Percentiles rank a stretch among this genome's conserved stretches.
Conservation (phyloP, 53 echinoderm and acorn worm genomes). For the Stichopus horrens region DNA sequence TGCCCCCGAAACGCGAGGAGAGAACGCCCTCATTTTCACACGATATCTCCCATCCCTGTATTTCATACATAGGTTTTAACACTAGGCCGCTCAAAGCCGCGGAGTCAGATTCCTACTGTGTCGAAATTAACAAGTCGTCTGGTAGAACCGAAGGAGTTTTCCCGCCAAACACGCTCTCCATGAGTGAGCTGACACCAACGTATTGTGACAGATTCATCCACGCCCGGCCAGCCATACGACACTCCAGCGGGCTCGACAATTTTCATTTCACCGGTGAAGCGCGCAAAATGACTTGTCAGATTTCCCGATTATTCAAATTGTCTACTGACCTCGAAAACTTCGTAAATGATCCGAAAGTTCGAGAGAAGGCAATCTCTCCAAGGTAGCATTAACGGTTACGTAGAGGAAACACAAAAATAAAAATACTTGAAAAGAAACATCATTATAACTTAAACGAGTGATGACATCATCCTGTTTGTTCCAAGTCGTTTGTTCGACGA, state of each 20-base stretch:
- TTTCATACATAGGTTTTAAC: constrained; percentile 47
- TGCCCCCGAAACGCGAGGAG: neutral
- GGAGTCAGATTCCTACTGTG: constrained; percentile 28
- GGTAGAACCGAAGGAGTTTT: constrained; percentile 31
- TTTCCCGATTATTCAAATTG: constrained; percentile 44
- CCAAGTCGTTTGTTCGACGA: neutral
- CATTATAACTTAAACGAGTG: neutral
- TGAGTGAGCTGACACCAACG: constrained; percentile 36
- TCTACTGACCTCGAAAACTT: constrained; percentile 43
- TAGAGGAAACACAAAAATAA: neutral
- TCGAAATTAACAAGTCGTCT: constrained; percentile 23
- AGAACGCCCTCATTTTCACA: constrained; percentile 44
- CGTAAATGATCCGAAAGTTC: constrained; percentile 44
- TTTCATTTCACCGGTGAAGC: constrained; percentile 40
- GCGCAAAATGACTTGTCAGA: constrained; percentile 44
- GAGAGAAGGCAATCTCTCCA: constrained; percentile 5
- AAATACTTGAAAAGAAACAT: neutral
- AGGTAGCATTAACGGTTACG: constrained; percentile 6
- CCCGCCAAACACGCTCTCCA: constrained; percentile 44
- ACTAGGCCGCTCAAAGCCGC: constrained; percentile 40
- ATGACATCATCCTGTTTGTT: neutral
- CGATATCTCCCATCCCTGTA: constrained; percentile 18
- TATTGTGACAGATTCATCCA: constrained; percentile 39
- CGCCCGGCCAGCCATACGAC: constrained; percentile 40
- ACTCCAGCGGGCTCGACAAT: constrained; percentile 43